Evolutionary conservation across 1,140 invertebrate species (phyloP), one percentile per base, ranked within the genome.

Genomic region (Triops cancriformis): DNA sequence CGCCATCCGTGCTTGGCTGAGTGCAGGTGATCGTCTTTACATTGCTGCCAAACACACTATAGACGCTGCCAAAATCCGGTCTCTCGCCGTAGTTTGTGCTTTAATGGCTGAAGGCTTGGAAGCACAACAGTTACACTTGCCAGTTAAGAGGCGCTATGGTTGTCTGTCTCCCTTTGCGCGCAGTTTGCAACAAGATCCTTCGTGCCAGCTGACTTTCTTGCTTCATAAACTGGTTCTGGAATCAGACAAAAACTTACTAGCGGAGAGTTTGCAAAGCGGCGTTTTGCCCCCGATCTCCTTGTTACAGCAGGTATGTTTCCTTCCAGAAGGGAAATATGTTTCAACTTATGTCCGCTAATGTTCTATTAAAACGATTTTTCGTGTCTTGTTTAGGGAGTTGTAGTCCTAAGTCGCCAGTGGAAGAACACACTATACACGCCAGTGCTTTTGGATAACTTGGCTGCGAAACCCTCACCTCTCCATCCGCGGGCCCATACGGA

Each of bases 1-100:
- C 0, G 94, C 95, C 0, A 98, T 98, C 78, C 97, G 97, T 83
- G 95, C 96, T 0, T 98, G 96, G 96, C 92, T 98, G 90, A 98
- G 97, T 87, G 95, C 95, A 0, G 92, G 92, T 82, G 96, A 98
- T 86, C 87, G 94, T 28, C 88, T 96, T 64, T 91, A 93, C 74
- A 93, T 94, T 42, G 88, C 92, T 76, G 89, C 94, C 45, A 91
- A 94, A 27, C 89, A 93, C 76, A 88, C 95, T 86, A 88, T 92
- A 77, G 85, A 93, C 76, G 89, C 90, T 73, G 88, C 91, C 84
- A 93, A 92, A 80, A 88, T 90, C 75, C 86, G 93, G 74, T 91
- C 91, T 27, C 94, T 92, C n/a, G 93, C 94, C 10, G 91, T 96
- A 12, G 91, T 97, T 73, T 95, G 95, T 72, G 96, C 94, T 82